Conservation (phyloP, 2,888 invertebrate species). For the Rhynchonema sp. region DNA sequence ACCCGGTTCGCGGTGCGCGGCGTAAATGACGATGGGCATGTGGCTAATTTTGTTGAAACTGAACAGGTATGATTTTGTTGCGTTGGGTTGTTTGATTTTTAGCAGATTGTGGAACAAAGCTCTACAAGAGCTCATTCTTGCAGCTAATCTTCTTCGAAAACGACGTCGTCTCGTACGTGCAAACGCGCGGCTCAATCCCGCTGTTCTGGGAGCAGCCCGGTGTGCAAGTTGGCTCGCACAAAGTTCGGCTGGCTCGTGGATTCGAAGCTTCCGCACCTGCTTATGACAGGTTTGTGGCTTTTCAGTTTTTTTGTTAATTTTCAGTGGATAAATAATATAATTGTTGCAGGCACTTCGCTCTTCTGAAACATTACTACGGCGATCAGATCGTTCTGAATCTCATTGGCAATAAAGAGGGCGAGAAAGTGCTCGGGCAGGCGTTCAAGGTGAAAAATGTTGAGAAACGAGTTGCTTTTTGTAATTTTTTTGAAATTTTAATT, state of each 20-base stretch:
- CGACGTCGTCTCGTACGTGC: constrained; percentile 63
- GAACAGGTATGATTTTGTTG: no score
- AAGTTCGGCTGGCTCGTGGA: constrained; percentile 84
- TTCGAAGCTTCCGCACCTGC: constrained; percentile 81
- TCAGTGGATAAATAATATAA: no score
- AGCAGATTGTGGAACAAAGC: no score
- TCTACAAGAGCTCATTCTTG: no score
- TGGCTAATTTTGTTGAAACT: constrained; percentile 98
- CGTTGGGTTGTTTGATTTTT: no score
- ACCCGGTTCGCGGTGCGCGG: constrained; percentile 93
- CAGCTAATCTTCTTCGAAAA: constrained; percentile 46
- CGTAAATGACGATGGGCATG: constrained; percentile 96
- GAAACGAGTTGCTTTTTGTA: no score
- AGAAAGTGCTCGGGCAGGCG: constrained; percentile 76
- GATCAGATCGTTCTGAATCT: constrained; percentile 76
- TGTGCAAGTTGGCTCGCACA: constrained; percentile 92
- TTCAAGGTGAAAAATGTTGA: no score
- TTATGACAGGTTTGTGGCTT: constrained; percentile 52
- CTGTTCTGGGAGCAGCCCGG: constrained; percentile 99
- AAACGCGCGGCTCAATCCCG: constrained; percentile 84
- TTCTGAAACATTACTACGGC: constrained; percentile 65
- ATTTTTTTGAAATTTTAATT: no score
- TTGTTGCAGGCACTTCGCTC: constrained; percentile 17
- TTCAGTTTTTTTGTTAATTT: no score
- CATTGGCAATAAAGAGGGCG: constrained; percentile 78